These are phyloP conservation scores for Pollenia labialis DNA, from an alignment of 2,888 invertebrate species.

Conservation along the genomic window DNA sequence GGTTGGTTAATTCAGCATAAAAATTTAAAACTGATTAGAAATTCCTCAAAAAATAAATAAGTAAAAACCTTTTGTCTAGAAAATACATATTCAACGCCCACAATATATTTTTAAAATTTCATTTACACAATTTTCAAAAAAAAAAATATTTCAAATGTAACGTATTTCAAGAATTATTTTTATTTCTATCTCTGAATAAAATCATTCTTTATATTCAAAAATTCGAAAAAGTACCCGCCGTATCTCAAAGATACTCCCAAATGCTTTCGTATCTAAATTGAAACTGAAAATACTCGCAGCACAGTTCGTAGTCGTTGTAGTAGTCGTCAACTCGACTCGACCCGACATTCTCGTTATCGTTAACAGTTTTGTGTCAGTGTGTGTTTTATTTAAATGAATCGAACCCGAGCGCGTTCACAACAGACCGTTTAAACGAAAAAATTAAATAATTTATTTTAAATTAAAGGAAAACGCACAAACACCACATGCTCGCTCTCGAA, in stretches of 20 bases:
- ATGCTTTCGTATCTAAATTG: conserved; percentile 73
- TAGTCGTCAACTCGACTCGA: conserved; percentile 33
- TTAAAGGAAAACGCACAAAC: conserved; percentile 44
- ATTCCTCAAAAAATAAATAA: conserved; percentile 26
- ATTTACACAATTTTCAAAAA: conserved; percentile 24
- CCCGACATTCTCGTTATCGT: conserved; percentile 60
- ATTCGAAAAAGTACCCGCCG: conserved; percentile 49
- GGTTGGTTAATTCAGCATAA: conserved; percentile 58
- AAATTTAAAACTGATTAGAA: conserved; percentile 29
- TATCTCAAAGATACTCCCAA: conserved; percentile 66
- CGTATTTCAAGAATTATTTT: conserved; percentile 35
- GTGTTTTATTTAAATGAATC: conserved; percentile 29
- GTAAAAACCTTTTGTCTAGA: conserved; percentile 15
- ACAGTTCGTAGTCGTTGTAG: conserved; percentile 63
- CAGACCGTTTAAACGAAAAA: conserved; percentile 34
- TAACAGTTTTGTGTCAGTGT: conserved; percentile 47
- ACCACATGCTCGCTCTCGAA: conserved; percentile 14
- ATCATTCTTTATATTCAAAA: conserved; percentile 28
- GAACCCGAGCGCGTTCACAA: conserved; percentile 48
- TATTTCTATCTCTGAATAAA: conserved; percentile 16
- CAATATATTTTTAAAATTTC: conserved; percentile 17
- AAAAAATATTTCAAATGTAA: conserved; percentile 42
- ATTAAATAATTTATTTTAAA: conserved; percentile 42
- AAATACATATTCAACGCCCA: conserved; percentile 24
- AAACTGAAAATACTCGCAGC: conserved; percentile 72